phyloP scores from a whole-genome alignment of 1,140 invertebrate genomes.

The Papilio polytes region DNA sequence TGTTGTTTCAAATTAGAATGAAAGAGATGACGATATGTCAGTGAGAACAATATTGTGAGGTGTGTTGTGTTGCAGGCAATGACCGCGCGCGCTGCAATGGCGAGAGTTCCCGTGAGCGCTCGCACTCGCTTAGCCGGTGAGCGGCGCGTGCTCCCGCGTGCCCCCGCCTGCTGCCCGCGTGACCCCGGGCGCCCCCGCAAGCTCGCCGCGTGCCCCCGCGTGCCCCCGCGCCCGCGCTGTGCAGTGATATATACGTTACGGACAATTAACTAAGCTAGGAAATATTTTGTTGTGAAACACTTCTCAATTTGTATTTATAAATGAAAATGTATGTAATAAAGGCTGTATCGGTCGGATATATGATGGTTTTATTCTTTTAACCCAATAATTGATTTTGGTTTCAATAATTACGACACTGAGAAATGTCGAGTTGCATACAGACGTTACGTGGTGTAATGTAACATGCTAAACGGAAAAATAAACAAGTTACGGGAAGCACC shows the following conservation, averaged over 20 bases:
- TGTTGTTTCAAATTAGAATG: neutral
- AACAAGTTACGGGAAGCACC: too few species aligned
- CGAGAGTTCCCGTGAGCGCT: slow-evolving; percentile 72
- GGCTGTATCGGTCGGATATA: slow-evolving; percentile 72
- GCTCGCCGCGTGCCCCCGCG: slow-evolving; percentile 36
- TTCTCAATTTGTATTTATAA: slow-evolving; percentile 83
- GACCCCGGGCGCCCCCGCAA: slow-evolving; percentile 38
- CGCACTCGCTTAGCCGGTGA: slow-evolving; percentile 79
- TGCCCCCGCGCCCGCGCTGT: slow-evolving; percentile 20
- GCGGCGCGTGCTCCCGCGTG: slow-evolving; percentile 33
- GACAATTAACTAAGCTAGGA: slow-evolving; percentile 76
- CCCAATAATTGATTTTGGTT: too few species aligned
- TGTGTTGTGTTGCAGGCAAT: slow-evolving; percentile 64
- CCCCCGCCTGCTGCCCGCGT: slow-evolving; percentile 43
- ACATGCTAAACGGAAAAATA: too few species aligned
- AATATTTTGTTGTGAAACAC: slow-evolving; percentile 82
- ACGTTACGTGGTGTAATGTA: too few species aligned
- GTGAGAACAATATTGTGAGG: neutral
- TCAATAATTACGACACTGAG: too few species aligned
- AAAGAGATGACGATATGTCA: neutral
- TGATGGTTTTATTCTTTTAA: slow-evolving; percentile 45
- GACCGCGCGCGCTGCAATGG: slow-evolving; percentile 72
- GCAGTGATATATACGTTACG: slow-evolving; percentile 79
- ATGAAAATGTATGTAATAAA: slow-evolving; percentile 78
- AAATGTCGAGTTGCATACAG: too few species aligned